Base-by-base conservation (phyloP, 2,113 vertebrate genomes). In the Xenus cinereus region DNA sequence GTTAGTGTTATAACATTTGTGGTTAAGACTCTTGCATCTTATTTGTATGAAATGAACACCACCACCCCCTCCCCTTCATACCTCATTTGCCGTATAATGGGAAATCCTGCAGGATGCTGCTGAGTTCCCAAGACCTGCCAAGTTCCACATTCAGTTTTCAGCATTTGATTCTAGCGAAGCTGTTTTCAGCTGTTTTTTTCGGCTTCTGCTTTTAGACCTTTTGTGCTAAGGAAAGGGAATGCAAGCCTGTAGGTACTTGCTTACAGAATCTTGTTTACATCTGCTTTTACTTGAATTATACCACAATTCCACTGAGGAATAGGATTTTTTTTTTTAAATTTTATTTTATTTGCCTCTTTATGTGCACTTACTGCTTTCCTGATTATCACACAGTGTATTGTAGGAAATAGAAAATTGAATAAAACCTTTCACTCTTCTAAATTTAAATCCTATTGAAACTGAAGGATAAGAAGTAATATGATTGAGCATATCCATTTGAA, bases 11-110 rank as follows among this genome's bases (percentile, higher is more conserved):
- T 11, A 64, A 39, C 12, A 35, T 45, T 54, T 12, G 2, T 17
- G 39, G 33, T 64, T 57, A 81, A 50, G 41, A 39, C 12, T 62
- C 32, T 20, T 74, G 16, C 7, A 28, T 46, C 69, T 28, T 78
- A 30, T 86, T 68, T 74, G 41, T 24, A 33, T 28, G 26, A 76
- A 72, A 86, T 24, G 12, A 62, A 57, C 8, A 41, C 37, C 62
- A 20, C 37, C 32, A 14, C 27, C 18, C 21, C 19, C 18, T 5
- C 7, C 6, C 2, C 22, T 89, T 91, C 0, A 0, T n/a, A 51
- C 28, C 10, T 84, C 20, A 23, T 84, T 45, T 39, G 11, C 46
- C 3, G 1, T 6, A 51, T n/a, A 78, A 60, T 17, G 11, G 27
- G 27, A 87, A 74, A 43, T 35, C 69, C 26, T 81, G 12, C 41